Evolutionary conservation across 2,797 vertebrate species (phyloP), one percentile per base, ranked within the genome.

Genomic region (Mus spretus): DNA sequence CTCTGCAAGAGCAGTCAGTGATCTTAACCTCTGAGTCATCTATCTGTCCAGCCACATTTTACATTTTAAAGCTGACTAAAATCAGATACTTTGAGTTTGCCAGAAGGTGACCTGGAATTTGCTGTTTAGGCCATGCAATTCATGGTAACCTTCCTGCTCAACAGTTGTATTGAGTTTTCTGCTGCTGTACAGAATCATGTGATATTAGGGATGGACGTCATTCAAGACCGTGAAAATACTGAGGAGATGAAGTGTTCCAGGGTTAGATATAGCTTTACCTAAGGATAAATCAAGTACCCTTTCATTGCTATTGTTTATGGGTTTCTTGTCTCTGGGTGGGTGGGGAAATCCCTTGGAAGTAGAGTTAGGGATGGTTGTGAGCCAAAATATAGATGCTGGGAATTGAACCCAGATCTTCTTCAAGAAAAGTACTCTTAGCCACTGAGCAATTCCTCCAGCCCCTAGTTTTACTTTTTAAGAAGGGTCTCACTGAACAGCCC

Each of bases 21-120:
- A 11, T 24, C 44, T 31, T 78, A 78, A 50, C 26, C 26, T 14
- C 26, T 78, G 75, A 78, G 75, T 13, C 75, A 31, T 50, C 75
- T 78, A 50, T 50, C 50, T 50, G 50, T 53, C 17, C 50, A 80
- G 50, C 31, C 22, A 87, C 44, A 77, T 50, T 89, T 95, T 83
- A 57, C 24, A 87, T 94, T 92, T 94, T 89, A 28, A 94, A 40
- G 53, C 77, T 78, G 8, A 65, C 59, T 83, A 61, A 94, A 93
- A 81, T 93, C 24, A 91, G 91, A 92, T 80, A 50, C 77, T 87
- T 95, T 63, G 24, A 81, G 19, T 37, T 83, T 63, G 81, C 22
- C 37, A 83, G 28, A 59, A 59, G 12, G 11, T 59, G 26, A 37
- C 55, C 12, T 37, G n/a, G 11, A 57, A 15, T 34, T 67, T 34